Percentiles rank a stretch among this genome's conserved stretches.
These are phyloP conservation scores for Periplaneta americana DNA, from an alignment of 1,140 invertebrate genomes.

Conservation along the genomic window DNA sequence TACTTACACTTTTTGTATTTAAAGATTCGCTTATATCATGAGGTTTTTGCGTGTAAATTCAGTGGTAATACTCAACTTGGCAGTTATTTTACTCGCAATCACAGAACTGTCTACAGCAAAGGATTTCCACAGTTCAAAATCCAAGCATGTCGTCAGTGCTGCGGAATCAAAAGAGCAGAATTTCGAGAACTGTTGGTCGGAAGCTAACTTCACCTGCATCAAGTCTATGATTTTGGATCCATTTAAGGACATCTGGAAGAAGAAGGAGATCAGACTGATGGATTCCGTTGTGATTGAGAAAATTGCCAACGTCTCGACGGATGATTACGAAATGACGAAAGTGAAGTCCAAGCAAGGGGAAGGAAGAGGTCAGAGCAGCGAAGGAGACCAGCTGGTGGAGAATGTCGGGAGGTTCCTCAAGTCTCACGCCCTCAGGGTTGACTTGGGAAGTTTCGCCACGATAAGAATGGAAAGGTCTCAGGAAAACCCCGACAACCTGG, in stretches of 20 bases:
- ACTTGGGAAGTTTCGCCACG: background rate
- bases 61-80: background rate
- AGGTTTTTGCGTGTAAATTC: background rate
- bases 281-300: conserved; percentile 8
- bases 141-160: background rate
- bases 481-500: conserved; percentile 11
- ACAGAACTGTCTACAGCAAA: background rate
- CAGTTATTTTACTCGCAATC: background rate
- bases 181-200: conserved; percentile 1
- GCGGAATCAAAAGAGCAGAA: background rate
- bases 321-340: background rate
- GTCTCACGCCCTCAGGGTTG: background rate
- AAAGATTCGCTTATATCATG: too few relatives aligned
- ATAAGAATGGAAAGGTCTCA: background rate
- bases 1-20: too few relatives aligned
- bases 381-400: too few relatives aligned
- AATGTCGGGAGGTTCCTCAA: background rate
- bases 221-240: background rate
- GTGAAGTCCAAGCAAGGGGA: background rate
- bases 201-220: background rate
- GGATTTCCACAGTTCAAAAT: background rate
- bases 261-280: background rate
- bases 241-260: background rate
- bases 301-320: background rate
- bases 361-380: background rate